Conservation (phyloP, 2,113 vertebrate genomes). For the Machaerirhynchus nigripectus region DNA sequence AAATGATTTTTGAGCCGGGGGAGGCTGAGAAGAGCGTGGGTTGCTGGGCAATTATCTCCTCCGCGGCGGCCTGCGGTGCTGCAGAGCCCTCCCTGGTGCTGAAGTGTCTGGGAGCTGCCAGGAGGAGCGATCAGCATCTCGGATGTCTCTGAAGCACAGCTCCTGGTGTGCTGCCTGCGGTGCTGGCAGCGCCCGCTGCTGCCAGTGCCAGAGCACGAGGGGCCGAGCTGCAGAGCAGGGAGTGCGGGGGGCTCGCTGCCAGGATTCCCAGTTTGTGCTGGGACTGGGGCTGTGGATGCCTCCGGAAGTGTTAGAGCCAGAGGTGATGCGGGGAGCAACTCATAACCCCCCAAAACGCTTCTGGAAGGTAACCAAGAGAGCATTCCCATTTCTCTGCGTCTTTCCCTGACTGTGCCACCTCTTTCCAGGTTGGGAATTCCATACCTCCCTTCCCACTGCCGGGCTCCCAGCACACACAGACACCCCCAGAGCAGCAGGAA, state of each 20-base stretch:
- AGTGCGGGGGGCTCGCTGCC: neutral
- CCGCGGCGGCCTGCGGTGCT: neutral
- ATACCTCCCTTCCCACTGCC: neutral
- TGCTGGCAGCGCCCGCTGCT: neutral
- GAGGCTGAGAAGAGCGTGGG: neutral
- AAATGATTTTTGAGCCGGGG: neutral
- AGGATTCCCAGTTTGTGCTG: neutral
- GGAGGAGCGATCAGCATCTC: neutral
- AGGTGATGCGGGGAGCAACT: neutral
- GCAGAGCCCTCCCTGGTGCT: neutral
- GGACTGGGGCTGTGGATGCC: neutral
- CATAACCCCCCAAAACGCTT: neutral
- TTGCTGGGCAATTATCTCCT: neutral
- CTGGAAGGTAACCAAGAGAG: fast-evolving
- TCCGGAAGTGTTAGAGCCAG: neutral
- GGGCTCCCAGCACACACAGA: neutral
- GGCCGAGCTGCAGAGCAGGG: neutral
- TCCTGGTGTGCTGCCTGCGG: neutral
- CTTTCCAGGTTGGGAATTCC: neutral
- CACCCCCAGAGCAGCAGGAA: neutral
- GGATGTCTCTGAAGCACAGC: neutral
- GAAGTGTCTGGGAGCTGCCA: neutral
- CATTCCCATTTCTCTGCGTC: fast-evolving
- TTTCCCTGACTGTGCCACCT: neutral
- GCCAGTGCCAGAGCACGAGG: neutral